Conservation (phyloP, 2,113 vertebrate genomes). For the Nerophis lumbriciformis region DNA sequence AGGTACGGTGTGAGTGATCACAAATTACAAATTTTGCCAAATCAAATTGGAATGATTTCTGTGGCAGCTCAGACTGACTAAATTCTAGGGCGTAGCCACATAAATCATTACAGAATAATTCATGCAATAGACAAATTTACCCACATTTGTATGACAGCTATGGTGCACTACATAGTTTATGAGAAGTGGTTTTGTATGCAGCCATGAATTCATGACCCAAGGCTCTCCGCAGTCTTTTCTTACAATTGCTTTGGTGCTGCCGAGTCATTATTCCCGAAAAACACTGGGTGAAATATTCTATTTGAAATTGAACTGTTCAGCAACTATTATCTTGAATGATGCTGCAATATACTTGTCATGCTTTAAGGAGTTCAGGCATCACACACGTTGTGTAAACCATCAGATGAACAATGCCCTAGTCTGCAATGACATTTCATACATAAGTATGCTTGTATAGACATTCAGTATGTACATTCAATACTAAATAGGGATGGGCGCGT, state of each 20-base stretch:
- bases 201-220: background rate
- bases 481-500: too few relatives aligned
- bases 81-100: background rate
- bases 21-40: slow-evolving; percentile 3
- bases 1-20: slow-evolving; percentile 69
- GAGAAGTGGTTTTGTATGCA: background rate
- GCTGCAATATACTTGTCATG: background rate
- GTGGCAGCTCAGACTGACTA: background rate
- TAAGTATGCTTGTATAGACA: background rate
- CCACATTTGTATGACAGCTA: slow-evolving; percentile 1
- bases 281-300: slow-evolving; percentile 5
- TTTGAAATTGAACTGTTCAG: slow-evolving; percentile 18
- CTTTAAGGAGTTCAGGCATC: background rate
- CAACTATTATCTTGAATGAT: slow-evolving; percentile 24
- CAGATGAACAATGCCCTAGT: background rate
- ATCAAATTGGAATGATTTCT: background rate
- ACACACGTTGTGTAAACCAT: background rate
- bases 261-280: slow-evolving; percentile 6
- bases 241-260: slow-evolving; percentile 1
- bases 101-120: slow-evolving; percentile 2
- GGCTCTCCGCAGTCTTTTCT: slow-evolving; percentile 2
- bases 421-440: background rate
- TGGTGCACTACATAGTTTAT: background rate
- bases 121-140: background rate
- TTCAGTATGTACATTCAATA: background rate